These are phyloP conservation scores for Escarpia spicata DNA, from an alignment of 2,888 invertebrate species.

Conservation along the genomic window DNA sequence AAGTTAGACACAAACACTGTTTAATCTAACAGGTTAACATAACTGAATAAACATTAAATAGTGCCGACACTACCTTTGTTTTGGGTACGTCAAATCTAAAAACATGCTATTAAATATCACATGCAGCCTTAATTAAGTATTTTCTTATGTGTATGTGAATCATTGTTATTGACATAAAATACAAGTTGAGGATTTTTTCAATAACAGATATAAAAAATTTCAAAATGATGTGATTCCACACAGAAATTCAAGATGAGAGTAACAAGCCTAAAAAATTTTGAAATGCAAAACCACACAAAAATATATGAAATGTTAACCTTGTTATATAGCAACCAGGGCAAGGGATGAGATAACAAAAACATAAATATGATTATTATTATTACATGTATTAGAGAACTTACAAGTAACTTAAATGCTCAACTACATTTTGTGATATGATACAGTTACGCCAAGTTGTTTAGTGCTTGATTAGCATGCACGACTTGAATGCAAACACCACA, in stretches of 20 bases:
- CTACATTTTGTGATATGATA: no score
- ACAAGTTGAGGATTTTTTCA: background rate
- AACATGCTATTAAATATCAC: slow-evolving; percentile 4
- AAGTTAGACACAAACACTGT: background rate
- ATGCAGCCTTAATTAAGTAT: background rate
- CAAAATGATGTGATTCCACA: background rate
- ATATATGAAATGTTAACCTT: background rate
- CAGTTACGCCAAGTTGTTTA: no score
- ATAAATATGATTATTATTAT: background rate
- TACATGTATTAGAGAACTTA: background rate
- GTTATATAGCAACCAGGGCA: background rate
- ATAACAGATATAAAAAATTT: background rate
- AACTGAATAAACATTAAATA: no score
- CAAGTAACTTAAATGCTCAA: background rate
- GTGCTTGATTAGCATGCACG: no score
- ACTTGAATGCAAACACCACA: no score
- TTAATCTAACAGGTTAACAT: background rate
- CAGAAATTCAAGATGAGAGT: background rate
- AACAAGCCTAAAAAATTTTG: background rate
- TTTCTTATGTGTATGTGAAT: background rate
- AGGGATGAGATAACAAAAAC: background rate
- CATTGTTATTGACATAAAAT: background rate
- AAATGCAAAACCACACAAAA: background rate
- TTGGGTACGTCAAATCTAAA: background rate
- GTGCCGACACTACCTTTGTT: background rate